Conservation (phyloP, 2,113 vertebrate genomes). For the Alexandromys fortis region DNA sequence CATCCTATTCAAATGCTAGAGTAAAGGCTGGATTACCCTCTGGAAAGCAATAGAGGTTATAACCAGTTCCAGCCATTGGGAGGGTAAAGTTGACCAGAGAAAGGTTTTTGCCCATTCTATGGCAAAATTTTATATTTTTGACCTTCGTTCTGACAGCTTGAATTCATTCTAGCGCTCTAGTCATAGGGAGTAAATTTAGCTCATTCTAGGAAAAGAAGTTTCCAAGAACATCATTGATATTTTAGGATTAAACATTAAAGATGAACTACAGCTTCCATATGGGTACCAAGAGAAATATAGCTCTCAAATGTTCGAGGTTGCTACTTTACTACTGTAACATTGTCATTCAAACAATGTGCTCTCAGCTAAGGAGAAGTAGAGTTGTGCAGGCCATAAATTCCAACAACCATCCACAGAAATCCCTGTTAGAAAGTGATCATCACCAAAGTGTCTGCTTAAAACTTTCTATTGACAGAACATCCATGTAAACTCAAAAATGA, state of each 20-base stretch:
- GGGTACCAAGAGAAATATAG: conserved; percentile 24
- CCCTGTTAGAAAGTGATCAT: not conserved
- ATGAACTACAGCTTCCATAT: not conserved
- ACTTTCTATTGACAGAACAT: not conserved
- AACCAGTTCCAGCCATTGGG: conserved; percentile 12
- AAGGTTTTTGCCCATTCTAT: no score
- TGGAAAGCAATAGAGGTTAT: not conserved
- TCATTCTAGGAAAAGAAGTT: conserved; percentile 46
- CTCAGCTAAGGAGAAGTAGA: not conserved
- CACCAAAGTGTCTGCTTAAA: not conserved
- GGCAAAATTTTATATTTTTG: conserved; percentile 13
- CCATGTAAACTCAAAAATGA: not conserved
- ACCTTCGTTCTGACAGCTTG: conserved; percentile 31
- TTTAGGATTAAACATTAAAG: conserved; percentile 43
- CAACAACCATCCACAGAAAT: conserved; percentile 32
- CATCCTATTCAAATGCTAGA: not conserved
- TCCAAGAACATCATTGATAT: conserved; percentile 6
- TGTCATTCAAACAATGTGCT: not conserved
- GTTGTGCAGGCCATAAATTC: conserved; percentile 20
- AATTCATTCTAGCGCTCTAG: conserved; percentile 13
- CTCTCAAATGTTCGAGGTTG: conserved; percentile 26
- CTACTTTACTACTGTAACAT: conserved; percentile 11
- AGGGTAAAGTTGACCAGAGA: not conserved
- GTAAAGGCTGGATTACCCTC: conserved; percentile 41
- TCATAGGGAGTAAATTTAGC: conserved; percentile 30